These are phyloP conservation scores for Dromiciops gliroides DNA, from an alignment of 2,113 vertebrate genomes.

Conservation along the genomic window DNA sequence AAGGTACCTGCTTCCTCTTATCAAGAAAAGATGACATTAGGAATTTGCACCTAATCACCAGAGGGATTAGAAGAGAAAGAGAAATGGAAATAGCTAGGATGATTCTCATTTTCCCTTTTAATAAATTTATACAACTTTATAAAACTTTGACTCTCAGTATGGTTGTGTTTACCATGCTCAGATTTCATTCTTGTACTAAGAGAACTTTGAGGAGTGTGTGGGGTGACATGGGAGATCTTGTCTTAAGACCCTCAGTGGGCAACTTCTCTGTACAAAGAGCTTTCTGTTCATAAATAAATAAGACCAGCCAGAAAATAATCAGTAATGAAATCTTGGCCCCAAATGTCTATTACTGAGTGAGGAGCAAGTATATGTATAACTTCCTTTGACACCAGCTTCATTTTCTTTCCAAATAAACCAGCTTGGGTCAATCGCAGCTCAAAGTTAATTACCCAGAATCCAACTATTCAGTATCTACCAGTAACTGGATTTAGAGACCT, in stretches of 20 bases:
- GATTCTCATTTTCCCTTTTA: constrained; percentile 27
- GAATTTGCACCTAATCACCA: constrained; percentile 34
- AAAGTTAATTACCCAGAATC: constrained; percentile 16
- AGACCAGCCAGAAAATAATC: background rate
- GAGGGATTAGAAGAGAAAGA: constrained; percentile 42
- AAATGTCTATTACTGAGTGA: background rate
- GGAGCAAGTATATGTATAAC: constrained; percentile 1
- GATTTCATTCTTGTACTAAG: constrained; percentile 40
- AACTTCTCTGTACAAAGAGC: constrained; percentile 23
- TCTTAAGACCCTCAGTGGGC: background rate
- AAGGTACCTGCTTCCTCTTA: constrained; percentile 36
- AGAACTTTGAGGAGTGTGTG: background rate
- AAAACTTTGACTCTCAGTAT: constrained; percentile 44
- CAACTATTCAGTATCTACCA: constrained; percentile 2
- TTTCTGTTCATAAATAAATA: constrained; percentile 27
- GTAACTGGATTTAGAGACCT: constrained; percentile 38
- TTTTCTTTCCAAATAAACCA: constrained; percentile 26
- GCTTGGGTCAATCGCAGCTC: constrained; percentile 21
- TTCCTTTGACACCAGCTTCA: background rate
- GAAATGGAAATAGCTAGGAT: constrained; percentile 34
- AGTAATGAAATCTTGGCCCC: background rate
- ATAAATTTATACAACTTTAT: background rate
- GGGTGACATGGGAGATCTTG: background rate
- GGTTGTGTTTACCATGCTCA: constrained; percentile 14
- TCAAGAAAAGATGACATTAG: constrained; percentile 31